These are phyloP conservation scores for Charaxes varanes DNA, from an alignment of 1,140 invertebrate species.

Conservation along the genomic window DNA sequence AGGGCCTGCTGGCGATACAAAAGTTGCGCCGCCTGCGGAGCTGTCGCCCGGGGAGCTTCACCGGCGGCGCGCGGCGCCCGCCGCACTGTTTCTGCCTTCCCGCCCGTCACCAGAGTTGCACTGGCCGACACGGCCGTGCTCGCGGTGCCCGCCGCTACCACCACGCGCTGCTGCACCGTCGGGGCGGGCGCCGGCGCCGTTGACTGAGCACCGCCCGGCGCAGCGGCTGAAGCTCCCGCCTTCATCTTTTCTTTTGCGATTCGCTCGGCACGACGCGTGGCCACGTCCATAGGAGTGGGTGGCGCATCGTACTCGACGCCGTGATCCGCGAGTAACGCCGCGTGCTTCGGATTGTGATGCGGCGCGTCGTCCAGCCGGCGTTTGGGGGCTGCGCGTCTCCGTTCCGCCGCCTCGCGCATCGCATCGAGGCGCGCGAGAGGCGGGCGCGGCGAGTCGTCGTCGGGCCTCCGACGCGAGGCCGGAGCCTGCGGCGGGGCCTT, in stretches of 20 bases:
- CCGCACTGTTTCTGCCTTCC: constrained; percentile 18
- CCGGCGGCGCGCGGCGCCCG: constrained; percentile 13
- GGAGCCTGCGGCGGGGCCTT: constrained; percentile 75
- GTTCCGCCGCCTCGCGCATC: constrained; percentile 82
- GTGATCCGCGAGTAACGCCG: constrained; percentile 86
- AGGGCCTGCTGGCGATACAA: constrained; percentile 20
- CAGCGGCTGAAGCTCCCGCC: constrained; percentile 34
- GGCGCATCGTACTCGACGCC: constrained; percentile 92
- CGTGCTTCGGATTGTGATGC: constrained; percentile 89
- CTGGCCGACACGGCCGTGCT: constrained; percentile 17
- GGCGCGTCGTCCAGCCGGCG: constrained; percentile 82
- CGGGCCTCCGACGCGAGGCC: constrained; percentile 52
- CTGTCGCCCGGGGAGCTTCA: constrained; percentile 12
- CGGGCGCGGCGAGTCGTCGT: constrained; percentile 70
- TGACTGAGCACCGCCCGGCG: no score
- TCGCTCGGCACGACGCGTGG: constrained; percentile 87
- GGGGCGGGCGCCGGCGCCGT: constrained; percentile 8
- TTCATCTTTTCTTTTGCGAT: constrained; percentile 86
- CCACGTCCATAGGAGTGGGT: constrained; percentile 88
- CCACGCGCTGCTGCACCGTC: constrained; percentile 70
- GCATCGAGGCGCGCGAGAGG: constrained; percentile 83
- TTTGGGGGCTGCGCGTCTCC: constrained; percentile 81
- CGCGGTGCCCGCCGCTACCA: constrained; percentile 32
- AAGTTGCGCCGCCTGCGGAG: constrained; percentile 22
- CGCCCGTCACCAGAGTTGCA: constrained; percentile 8